A percentile compares a stretch with the other conserved stretches of the same genome.
phyloP scores from a whole-genome alignment of 2,797 vertebrate species.

The Cichlasoma orientale region DNA sequence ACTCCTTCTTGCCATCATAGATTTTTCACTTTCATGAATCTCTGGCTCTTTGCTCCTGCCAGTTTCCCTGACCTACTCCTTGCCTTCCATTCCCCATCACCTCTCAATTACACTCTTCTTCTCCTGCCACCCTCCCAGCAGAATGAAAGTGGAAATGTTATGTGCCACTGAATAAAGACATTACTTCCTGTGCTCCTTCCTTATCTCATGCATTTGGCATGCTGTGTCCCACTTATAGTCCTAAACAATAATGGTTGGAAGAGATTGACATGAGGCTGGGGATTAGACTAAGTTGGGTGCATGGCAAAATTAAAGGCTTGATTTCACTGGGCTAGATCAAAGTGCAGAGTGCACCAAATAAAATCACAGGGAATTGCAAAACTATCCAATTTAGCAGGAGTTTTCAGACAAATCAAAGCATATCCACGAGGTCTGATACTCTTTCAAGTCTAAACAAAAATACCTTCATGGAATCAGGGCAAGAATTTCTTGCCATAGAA shows the following conservation, averaged over 20 bases:
- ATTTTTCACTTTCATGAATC: slow-evolving; percentile 11
- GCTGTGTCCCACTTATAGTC: background rate
- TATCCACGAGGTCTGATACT: background rate
- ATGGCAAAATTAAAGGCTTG: slow-evolving; percentile 13
- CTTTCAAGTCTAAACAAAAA: slow-evolving; percentile 30
- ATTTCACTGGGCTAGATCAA: slow-evolving; percentile 22
- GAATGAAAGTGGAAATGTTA: slow-evolving; percentile 15
- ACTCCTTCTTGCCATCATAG: background rate
- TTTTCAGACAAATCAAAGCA: slow-evolving; percentile 33
- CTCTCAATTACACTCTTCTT: slow-evolving; percentile 24
- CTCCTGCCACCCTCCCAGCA: slow-evolving; percentile 10
- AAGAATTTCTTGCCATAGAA: background rate
- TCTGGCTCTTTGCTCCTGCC: background rate
- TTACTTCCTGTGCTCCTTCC: slow-evolving; percentile 3
- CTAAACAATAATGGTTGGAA: background rate
- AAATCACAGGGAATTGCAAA: slow-evolving; percentile 21
- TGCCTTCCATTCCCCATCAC: slow-evolving; percentile 3
- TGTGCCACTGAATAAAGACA: slow-evolving; percentile 13
- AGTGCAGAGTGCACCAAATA: slow-evolving; percentile 7
- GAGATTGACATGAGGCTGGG: background rate
- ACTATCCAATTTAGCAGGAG: background rate
- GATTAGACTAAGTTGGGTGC: background rate
- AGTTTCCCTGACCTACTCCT: background rate
- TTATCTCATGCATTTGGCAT: background rate
- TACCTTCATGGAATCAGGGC: background rate